Base-by-base conservation (phyloP, 2,113 vertebrate genomes). In the Seriola rivoliana region DNA sequence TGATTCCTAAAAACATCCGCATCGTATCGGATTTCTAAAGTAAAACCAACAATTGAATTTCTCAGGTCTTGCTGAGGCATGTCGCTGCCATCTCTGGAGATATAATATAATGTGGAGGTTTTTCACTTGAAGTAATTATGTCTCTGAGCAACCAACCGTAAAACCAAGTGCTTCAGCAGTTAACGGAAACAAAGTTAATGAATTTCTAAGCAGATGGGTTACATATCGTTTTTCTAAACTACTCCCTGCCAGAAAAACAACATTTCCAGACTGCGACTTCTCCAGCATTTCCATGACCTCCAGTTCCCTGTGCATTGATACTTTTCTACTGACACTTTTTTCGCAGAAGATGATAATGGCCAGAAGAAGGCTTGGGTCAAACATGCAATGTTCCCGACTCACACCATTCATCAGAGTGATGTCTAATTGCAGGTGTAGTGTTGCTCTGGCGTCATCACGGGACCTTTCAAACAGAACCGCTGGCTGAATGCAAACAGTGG, bases 351-450 rank as follows among this genome's bases (percentile, higher is more conserved):
- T 79, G 69, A 85, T 71, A 82, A 82, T 32, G 78, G 60, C 75
- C 71, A 83, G 68, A 16, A 84, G 65, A 79, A 71, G 68, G 65
- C 40, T 81, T n/a, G 59, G 82, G 85, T 85, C 79, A 80, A 82
- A 85, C 75, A 80, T 81, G 78, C 78, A 80, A 74, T 80, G 84
- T 85, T 85, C 81, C 80, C 77, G 78, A 73, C 75, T 64, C 8
- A 48, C 68, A 74, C 73, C 57, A 70, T 85, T 89, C 67, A 89
- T 89, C 73, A 70, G 21, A 78, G 66, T 59, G 8, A 63, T 11
- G 63, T 81, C 83, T 88, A 92, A 90, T 88, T 91, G 71, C 82
- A 91, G 92, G 91, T 93, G 87, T 89, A 85, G 78, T 55, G 48
- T 81, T 92, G 86, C 89, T 73, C 50, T 87, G 78, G 79, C 78